These are phyloP conservation scores for Bacillus rossius DNA, from an alignment of 1,140 invertebrate species.

Conservation along the genomic window DNA sequence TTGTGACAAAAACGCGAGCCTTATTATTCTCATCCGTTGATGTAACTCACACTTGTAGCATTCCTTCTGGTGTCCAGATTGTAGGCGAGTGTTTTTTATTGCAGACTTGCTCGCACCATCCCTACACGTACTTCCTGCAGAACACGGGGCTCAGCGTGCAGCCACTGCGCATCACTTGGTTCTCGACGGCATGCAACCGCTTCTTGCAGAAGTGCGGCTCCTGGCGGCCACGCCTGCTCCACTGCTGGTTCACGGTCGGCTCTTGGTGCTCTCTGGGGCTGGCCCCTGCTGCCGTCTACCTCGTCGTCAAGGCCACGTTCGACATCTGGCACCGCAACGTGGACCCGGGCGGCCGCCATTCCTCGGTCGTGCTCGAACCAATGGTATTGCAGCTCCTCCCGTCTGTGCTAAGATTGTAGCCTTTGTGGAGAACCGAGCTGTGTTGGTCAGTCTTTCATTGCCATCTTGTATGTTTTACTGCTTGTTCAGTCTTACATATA, in stretches of 20 bases:
- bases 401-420: conserved; percentile 3
- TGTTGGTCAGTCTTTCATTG: no score
- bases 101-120: conserved; percentile 74
- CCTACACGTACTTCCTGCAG: conserved; percentile 67
- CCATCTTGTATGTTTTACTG: no score
- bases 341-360: not conserved
- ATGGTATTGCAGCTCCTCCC: conserved; percentile 34
- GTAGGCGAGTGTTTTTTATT: conserved; percentile 45
- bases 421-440: no score
- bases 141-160: conserved; percentile 66
- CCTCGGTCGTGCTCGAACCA: conserved; percentile 33
- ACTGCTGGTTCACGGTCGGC: conserved; percentile 64
- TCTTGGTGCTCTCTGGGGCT: conserved; percentile 55
- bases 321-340: conserved; percentile 14
- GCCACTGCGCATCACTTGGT: conserved; percentile 66
- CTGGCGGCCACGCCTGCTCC: conserved; percentile 54
- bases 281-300: conserved; percentile 54
- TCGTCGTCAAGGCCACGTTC: conserved; percentile 48
- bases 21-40: no score
- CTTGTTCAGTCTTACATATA: no score
- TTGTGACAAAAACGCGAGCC: no score
- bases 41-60: no score
- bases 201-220: conserved; percentile 66
- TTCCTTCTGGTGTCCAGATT: no score
- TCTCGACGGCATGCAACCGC: conserved; percentile 68